Conservation (phyloP, 1,140 invertebrate species). For the Eriosoma lanigerum region DNA sequence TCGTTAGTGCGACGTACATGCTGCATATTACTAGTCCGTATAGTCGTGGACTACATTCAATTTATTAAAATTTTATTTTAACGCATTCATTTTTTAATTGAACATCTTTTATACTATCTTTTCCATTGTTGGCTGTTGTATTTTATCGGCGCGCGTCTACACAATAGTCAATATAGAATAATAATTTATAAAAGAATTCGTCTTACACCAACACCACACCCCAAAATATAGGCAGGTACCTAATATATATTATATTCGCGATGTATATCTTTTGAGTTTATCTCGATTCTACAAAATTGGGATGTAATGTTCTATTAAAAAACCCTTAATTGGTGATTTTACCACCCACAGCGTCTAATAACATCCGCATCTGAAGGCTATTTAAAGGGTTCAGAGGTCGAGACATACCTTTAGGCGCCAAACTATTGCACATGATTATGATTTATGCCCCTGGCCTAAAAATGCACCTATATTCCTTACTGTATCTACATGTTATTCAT, state of each 20-base stretch:
- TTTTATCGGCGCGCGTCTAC: constrained; percentile 5
- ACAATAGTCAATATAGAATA: constrained; percentile 7
- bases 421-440: not conserved
- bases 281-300: not conserved
- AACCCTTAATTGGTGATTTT: constrained; percentile 22
- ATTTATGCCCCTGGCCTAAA: not conserved
- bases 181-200: constrained; percentile 18
- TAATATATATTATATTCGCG: too few relatives aligned
- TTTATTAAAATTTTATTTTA: constrained; percentile 20
- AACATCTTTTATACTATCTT: constrained; percentile 29
- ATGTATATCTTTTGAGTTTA: constrained; percentile 17
- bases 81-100: constrained; percentile 31
- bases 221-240: not conserved
- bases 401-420: not conserved
- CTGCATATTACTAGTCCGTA: not conserved
- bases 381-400: not conserved
- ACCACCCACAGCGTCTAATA: not conserved
- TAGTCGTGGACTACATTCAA: constrained; percentile 11
- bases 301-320: not conserved
- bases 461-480: not conserved
- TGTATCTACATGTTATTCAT: too few relatives aligned
- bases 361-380: not conserved
- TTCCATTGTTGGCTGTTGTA: constrained; percentile 4
- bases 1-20: not conserved
- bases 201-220: constrained; percentile 33